Evolutionary conservation across 2,113 vertebrate species (phyloP), one percentile per base, ranked within the genome.

Genomic region (Otolemur garnettii): DNA sequence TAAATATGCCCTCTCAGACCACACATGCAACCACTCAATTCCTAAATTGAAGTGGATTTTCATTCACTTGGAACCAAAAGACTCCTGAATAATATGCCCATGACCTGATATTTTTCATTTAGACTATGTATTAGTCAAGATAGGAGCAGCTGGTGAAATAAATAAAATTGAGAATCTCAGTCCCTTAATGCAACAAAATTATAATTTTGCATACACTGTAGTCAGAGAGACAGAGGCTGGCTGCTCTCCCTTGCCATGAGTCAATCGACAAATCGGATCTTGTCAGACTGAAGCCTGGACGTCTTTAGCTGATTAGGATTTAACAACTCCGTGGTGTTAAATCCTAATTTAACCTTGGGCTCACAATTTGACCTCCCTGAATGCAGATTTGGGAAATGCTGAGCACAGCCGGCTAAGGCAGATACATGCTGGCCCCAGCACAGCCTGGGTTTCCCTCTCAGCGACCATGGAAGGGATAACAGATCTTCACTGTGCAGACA

Each of bases 61-160:
- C 50, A 77, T 59, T 88, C 45, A 87, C 26, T 75, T 91, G 77
- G 2, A 94, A 91, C 18, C 77, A 91, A 42, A 90, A 83, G 26
- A 75, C 1, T 42, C 71, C 60, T 77, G 5, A 84, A 71, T 87
- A 90, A 83, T 62, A 84, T 69, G 17, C 18, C 22, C 42, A 92
- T n/a, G 17, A 68, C 33, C 26, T 38, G 33, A 90, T 59, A 45
- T 42, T 82, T 84, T 35, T 38, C 45, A 55, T 42, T 92, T 78
- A 45, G 13, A 50, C 26, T 90, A 38, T 71, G 11, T 64, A 45
- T 77, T 85, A 88, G 45, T 93, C 45, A 89, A 83, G 14, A 57
- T 69, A 77, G 22, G 12, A 88, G 75, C 85, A 91, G 68, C 22
- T 59, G n/a, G 75, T 87, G 22, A 90, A 57, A 96, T 74, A 59